A percentile compares a stretch with the other conserved stretches of the same genome.
Evolutionary conservation across 2,888 invertebrate species (phyloP).

Genomic region (Eledona agricola): DNA sequence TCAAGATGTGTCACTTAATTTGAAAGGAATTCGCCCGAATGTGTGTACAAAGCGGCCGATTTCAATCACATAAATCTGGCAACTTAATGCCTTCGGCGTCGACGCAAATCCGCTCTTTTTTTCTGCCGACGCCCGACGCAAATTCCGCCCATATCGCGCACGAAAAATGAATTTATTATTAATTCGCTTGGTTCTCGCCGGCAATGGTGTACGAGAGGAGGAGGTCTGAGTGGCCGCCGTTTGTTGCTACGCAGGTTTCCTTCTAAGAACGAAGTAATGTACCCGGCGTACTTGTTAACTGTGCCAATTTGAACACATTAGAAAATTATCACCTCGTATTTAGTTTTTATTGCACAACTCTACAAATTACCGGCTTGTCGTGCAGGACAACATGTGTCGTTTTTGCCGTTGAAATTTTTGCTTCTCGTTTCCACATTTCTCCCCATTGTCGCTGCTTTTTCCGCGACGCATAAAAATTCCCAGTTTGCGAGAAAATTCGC

Average conservation of each 20-base stretch:
- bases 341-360: constrained; percentile 8
- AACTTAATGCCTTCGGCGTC: constrained; percentile 27
- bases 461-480: too few relatives aligned
- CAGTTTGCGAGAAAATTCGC: too few relatives aligned
- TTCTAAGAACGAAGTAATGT: constrained; percentile 4
- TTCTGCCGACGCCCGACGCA: background rate
- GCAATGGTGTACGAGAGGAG: too few relatives aligned
- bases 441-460: too few relatives aligned
- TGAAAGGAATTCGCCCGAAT: constrained; percentile 19
- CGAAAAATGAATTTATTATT: background rate
- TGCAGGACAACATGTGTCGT: constrained; percentile 2
- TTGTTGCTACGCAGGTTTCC: constrained; percentile 10
- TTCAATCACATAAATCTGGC: constrained; percentile 31
- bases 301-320: constrained; percentile 13
- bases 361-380: background rate
- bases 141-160: constrained; percentile 1
- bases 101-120: constrained; percentile 22
- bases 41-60: constrained; percentile 25
- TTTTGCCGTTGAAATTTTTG: too few relatives aligned
- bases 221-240: too few relatives aligned
- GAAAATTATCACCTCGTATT: constrained; percentile 18
- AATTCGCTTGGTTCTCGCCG: background rate
- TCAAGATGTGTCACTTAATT: constrained; percentile 35
- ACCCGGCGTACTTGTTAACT: constrained; percentile 1
- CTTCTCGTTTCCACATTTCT: too few relatives aligned